Percentiles rank a stretch among this genome's conserved stretches.
Conservation (phyloP, 2,797 vertebrate genomes). For the Spatula versicolor region DNA sequence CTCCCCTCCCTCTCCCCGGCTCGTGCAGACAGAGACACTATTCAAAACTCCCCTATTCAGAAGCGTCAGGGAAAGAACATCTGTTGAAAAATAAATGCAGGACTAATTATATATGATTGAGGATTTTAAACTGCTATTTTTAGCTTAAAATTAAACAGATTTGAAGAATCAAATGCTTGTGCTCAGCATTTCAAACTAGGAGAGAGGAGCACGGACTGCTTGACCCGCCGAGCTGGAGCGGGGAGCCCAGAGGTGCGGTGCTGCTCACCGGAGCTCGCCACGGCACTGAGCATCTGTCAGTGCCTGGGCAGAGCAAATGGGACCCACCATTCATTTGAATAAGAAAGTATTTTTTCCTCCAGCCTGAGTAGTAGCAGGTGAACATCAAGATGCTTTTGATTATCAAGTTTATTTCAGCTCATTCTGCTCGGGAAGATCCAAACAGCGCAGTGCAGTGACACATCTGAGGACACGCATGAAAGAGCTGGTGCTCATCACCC, state of each 20-base stretch:
- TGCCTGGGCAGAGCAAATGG: accelerated
- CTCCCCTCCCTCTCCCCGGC: neutral
- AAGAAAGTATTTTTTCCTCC: neutral
- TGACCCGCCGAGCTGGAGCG: neutral
- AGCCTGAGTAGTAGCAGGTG: neutral
- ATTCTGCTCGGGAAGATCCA: neutral
- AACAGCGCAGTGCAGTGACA: neutral
- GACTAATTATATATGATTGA: conserved; percentile 41
- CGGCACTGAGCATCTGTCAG: accelerated
- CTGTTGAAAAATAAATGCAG: conserved; percentile 43
- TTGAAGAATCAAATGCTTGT: neutral
- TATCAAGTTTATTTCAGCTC: neutral
- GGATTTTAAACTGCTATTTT: conserved; percentile 4
- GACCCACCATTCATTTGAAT: accelerated
- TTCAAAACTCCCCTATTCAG: neutral
- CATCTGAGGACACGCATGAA: neutral
- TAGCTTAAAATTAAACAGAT: neutral
- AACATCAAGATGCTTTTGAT: neutral
- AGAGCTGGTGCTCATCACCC: neutral
- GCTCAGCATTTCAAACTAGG: neutral
- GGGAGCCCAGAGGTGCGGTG: neutral
- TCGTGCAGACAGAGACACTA: neutral
- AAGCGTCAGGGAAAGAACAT: conserved; percentile 3
- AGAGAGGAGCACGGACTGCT: neutral
- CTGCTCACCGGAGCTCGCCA: neutral